Conservation (phyloP, 2,797 vertebrate species). For the Aeoliscus strigatus region DNA sequence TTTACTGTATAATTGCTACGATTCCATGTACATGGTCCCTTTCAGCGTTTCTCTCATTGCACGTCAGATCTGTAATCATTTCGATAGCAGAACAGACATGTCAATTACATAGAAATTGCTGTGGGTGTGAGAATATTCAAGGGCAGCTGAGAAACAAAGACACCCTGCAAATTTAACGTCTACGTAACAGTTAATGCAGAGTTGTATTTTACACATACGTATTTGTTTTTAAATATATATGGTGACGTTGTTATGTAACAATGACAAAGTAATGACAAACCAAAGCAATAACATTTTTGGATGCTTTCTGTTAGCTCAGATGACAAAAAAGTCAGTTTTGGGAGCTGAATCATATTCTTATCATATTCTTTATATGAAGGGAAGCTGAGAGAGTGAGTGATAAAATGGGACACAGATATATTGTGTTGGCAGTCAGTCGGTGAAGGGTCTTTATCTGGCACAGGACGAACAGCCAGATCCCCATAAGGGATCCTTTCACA, state of each 20-base stretch:
- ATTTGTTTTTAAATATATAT: too few relatives aligned
- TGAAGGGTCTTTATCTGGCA: slow-evolving; percentile 67
- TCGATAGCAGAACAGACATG: slow-evolving; percentile 45
- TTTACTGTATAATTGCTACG: slow-evolving; percentile 55
- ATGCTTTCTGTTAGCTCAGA: too few relatives aligned
- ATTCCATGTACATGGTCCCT: slow-evolving; percentile 8
- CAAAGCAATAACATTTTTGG: too few relatives aligned
- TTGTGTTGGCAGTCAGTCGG: slow-evolving; percentile 51
- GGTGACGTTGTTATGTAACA: too few relatives aligned
- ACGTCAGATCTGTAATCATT: slow-evolving; percentile 36
- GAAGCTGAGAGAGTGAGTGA: slow-evolving; percentile 43
- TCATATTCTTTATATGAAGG: too few relatives aligned
- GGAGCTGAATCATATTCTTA: too few relatives aligned
- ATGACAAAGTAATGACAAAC: too few relatives aligned
- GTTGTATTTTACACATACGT: too few relatives aligned
- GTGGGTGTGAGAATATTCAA: slow-evolving; percentile 6
- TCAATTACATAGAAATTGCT: slow-evolving; percentile 34
- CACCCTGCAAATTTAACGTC: accelerated
- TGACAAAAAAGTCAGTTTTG: too few relatives aligned
- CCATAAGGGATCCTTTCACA: slow-evolving; percentile 77
- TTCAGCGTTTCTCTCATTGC: slow-evolving; percentile 2
- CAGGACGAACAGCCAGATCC: slow-evolving; percentile 70
- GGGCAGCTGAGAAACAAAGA: not conserved
- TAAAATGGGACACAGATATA: slow-evolving; percentile 56
- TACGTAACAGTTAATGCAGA: too few relatives aligned